phyloP scores from a whole-genome alignment of 2,113 vertebrate species.

The Cheilinus undulatus region DNA sequence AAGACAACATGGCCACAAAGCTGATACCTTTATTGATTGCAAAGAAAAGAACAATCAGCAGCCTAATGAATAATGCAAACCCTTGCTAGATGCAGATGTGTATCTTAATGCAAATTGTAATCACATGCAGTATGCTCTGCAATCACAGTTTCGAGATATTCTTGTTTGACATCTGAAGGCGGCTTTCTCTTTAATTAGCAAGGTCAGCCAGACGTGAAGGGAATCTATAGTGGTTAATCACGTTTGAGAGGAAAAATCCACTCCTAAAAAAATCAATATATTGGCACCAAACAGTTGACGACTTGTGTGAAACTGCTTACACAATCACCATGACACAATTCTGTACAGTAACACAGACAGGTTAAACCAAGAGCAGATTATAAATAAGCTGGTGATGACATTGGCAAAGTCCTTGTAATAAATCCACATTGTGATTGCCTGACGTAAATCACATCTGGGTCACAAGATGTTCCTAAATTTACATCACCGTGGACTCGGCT shows the following conservation, averaged over 20 bases:
- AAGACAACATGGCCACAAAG: neutral
- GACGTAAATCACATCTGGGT: conserved; percentile 1
- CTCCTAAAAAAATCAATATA: neutral
- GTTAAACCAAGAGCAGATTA: neutral
- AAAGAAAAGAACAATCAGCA: neutral
- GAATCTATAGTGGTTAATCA: conserved; percentile 30
- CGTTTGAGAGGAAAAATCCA: conserved; percentile 1
- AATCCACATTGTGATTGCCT: conserved; percentile 12
- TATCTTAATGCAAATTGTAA: neutral
- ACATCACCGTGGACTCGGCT: conserved; percentile 20
- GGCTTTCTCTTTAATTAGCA: conserved; percentile 17
- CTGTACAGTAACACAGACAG: conserved; percentile 1
- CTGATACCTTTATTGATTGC: neutral
- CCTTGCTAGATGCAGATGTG: too few species aligned
- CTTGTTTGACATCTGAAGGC: neutral
- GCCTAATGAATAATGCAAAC: neutral
- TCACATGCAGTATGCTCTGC: neutral
- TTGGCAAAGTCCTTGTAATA: neutral
- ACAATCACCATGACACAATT: neutral
- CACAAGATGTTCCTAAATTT: conserved; percentile 31
- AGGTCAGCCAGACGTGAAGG: conserved; percentile 10
- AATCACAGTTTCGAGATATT: neutral
- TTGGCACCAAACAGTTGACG: conserved; percentile 5
- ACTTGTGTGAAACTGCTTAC: conserved; percentile 1
- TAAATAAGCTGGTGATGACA: neutral